Base-by-base conservation (phyloP, 2,888 invertebrate genomes). In the Drosophila siamana region DNA sequence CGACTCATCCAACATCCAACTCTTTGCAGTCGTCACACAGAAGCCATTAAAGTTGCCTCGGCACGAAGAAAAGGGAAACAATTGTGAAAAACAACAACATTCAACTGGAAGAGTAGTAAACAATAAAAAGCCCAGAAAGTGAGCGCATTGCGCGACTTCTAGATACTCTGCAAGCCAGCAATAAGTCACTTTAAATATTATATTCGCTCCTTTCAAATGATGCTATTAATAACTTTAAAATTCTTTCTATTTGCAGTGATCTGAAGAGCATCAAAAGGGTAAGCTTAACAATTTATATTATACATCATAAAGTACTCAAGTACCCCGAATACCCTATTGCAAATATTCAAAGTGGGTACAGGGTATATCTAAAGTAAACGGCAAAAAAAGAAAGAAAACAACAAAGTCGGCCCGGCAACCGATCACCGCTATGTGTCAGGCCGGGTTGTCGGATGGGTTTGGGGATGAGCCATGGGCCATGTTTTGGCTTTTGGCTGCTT, bases 31-130 rank as follows among this genome's bases (percentile, higher is more conserved):
- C 57, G 73, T 59, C 70, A 30, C 67, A 78, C 77, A 78, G 78
- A 75, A 78, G 80, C 78, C 78, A 78, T 78, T 80, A 73, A 80
- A 78, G 78, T 62, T 65, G 61, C 64, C 69, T 62, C 48, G 72
- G 55, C 72, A 77, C 60, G 68, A 72, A 75, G n/a, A 59, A 28
- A 59, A 74, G 77, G 77, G 68, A 75, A 74, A 68, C 75, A 76
- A 72, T 76, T 75, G 77, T 47, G 63, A 44, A 52, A 61, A 47
- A 55, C 41, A 41, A 47, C 38, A 57, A 56, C 43, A 16, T 15
- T n/a, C 15, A 63, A 47, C 61, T 50, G 54, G 56, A 30, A 56
- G 61, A 72, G 57, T 36, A 57, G 48, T 24, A n/a, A 51, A 24
- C 16, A 55, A 19, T 55, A 43, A 50, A 41, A 40, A 13, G 19